Conservation (phyloP, 2,113 vertebrate species). For the Stigmatopora nigra region DNA sequence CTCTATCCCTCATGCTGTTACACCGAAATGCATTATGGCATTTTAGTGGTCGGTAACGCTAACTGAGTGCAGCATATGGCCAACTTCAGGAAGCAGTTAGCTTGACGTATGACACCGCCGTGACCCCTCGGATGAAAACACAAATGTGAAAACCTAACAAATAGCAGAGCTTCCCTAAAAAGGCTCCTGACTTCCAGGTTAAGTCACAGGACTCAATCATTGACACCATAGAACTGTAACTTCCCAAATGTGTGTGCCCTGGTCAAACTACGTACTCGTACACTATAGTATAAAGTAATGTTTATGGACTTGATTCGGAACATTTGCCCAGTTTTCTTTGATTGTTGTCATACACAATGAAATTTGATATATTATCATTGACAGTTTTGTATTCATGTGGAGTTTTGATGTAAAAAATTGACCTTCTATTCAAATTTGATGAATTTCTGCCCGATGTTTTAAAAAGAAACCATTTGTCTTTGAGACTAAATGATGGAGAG, state of each 20-base stretch:
- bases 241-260: neutral
- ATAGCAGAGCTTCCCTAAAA: neutral
- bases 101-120: constrained; percentile 43
- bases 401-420: neutral
- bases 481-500: neutral
- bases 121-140: constrained; percentile 30
- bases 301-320: neutral
- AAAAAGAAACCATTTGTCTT: constrained; percentile 1
- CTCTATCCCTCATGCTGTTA: neutral
- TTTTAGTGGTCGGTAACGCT: neutral
- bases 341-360: too few relatives aligned
- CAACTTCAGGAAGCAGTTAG: constrained; percentile 54
- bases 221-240: neutral
- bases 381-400: neutral
- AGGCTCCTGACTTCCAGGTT: neutral
- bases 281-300: neutral
- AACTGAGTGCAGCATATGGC: constrained; percentile 27
- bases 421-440: neutral
- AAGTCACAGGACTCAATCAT: neutral
- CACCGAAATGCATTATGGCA: neutral
- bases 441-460: neutral
- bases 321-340: neutral
- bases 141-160: constrained; percentile 3
- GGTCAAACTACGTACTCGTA: neutral
- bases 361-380: neutral